Evolutionary conservation across 2,888 invertebrate genomes (phyloP).

Genomic region (Nebria salina): DNA sequence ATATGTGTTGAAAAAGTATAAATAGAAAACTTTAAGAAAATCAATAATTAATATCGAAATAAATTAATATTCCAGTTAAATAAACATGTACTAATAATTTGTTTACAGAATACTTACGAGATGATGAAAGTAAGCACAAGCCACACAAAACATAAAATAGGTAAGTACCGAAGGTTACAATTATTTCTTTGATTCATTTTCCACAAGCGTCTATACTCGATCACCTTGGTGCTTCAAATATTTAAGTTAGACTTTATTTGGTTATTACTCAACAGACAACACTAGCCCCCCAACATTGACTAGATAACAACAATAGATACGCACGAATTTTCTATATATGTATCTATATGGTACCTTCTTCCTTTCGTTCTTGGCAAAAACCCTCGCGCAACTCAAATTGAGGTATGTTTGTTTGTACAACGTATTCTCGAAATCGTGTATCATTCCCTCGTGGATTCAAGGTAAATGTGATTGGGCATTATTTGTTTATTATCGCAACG

Average conservation of each 20-base stretch:
- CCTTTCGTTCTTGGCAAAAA: too few species aligned
- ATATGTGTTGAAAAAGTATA: neutral
- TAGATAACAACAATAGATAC: neutral
- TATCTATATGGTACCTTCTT: neutral
- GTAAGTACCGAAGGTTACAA: conserved; percentile 24
- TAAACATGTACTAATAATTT: neutral
- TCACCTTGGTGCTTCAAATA: neutral
- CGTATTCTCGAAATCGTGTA: too few species aligned
- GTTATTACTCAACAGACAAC: neutral
- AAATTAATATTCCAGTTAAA: conserved; percentile 5
- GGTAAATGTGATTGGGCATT: neutral
- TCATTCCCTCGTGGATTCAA: neutral
- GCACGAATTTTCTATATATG: neutral
- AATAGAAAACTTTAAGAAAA: neutral
- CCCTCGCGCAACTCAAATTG: too few species aligned
- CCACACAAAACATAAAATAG: conserved; percentile 28
- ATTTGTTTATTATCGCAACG: conserved; percentile 9
- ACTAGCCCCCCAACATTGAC: neutral
- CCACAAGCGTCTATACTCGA: neutral
- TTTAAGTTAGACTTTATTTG: neutral
- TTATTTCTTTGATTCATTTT: conserved; percentile 17
- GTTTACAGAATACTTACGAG: conserved; percentile 24
- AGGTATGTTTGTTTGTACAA: too few species aligned
- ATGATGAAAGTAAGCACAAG: conserved; percentile 28
- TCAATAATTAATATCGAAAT: neutral